These are phyloP conservation scores for Gallirallus australis DNA, from an alignment of 2,797 vertebrate genomes.

Conservation along the genomic window DNA sequence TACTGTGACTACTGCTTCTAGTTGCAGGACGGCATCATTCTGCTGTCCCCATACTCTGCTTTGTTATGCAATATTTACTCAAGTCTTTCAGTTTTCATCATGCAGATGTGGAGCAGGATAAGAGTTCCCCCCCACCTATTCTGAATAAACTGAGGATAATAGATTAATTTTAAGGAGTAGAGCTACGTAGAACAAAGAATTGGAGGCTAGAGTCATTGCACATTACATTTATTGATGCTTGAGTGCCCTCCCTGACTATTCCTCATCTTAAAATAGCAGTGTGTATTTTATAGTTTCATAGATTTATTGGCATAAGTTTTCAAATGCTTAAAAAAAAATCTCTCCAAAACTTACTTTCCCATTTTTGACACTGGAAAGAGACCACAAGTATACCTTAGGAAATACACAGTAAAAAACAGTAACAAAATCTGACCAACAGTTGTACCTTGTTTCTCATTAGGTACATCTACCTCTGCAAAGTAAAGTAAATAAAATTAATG, in stretches of 20 bases:
- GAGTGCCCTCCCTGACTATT: neutral
- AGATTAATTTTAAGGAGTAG: neutral
- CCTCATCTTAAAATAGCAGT: neutral
- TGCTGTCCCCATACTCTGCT: fast-evolving
- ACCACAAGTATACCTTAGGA: neutral
- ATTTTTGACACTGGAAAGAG: neutral
- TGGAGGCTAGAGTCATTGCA: neutral
- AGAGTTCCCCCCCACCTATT: fast-evolving
- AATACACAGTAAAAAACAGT: neutral
- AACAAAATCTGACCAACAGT: fast-evolving
- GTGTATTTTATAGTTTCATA: neutral
- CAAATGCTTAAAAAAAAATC: neutral
- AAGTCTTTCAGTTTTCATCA: neutral
- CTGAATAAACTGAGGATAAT: neutral
- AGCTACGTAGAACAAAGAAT: neutral
- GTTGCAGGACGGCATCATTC: neutral
- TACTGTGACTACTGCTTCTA: neutral
- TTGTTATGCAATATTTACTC: neutral
- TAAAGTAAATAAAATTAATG: neutral
- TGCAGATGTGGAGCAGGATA: neutral
- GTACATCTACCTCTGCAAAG: neutral
- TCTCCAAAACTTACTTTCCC: neutral
- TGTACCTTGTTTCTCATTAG: neutral
- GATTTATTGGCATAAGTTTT: neutral
- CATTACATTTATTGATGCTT: neutral